Conservation (phyloP, 30 jellyfish, hydroid and myxozoan species). For the Cassiopea andromeda region DNA sequence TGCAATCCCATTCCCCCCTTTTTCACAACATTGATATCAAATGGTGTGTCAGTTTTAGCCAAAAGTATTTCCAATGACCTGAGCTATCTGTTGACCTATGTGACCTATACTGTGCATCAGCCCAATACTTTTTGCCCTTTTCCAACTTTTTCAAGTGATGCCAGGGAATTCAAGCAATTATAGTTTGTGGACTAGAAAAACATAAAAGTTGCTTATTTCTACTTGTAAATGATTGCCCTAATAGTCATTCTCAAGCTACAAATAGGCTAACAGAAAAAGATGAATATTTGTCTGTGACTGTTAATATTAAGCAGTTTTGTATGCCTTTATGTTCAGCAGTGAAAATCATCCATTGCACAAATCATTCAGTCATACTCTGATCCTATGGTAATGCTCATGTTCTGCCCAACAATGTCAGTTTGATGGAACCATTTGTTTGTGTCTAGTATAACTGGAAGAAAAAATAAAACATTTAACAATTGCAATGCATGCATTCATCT, state of each 20-base stretch:
- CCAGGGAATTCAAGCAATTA: too few species aligned
- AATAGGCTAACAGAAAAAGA: neutral
- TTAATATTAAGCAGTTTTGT: neutral
- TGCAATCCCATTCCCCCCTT: too few species aligned
- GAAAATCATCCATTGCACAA: neutral
- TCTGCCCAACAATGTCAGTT: conserved; percentile 77
- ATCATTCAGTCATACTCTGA: conserved; percentile 75
- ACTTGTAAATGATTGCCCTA: neutral
- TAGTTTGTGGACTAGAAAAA: too few species aligned
- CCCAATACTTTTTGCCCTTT: too few species aligned
- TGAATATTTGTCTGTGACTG: neutral
- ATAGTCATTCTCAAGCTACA: neutral
- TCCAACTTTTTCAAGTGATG: too few species aligned
- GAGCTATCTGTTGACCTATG: too few species aligned
- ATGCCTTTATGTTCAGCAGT: neutral
- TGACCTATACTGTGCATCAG: too few species aligned
- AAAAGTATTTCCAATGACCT: too few species aligned
- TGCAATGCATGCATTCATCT: neutral
- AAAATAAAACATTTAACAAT: neutral
- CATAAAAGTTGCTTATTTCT: too few species aligned
- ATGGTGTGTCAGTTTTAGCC: too few species aligned
- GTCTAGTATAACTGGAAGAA: conserved; percentile 73
- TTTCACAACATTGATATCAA: too few species aligned
- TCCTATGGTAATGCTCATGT: conserved; percentile 88
- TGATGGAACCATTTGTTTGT: conserved; percentile 92